Percentiles rank a stretch among this genome's conserved stretches.
phyloP scores from a whole-genome alignment of 1,140 invertebrate genomes.

The Drosophila mayri region DNA sequence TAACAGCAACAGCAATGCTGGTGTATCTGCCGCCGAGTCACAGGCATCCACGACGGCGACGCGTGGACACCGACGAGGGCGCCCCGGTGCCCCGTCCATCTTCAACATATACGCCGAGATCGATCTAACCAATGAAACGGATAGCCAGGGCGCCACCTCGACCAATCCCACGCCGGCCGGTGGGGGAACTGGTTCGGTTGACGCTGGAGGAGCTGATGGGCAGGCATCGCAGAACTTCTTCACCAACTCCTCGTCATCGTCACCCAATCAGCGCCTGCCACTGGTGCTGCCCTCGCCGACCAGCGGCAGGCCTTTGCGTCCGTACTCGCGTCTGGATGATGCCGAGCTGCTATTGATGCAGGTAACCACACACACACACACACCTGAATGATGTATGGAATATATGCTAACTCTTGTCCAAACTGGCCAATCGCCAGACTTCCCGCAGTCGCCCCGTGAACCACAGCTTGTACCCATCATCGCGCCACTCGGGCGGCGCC shows the following conservation, averaged over 20 bases:
- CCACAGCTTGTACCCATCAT: conserved; percentile 15
- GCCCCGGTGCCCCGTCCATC: conserved; percentile 21
- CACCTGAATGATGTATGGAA: no score
- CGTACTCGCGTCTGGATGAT: conserved; percentile 48
- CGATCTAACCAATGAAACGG: conserved; percentile 65
- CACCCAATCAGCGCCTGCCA: conserved; percentile 39
- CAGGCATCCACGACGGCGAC: not conserved
- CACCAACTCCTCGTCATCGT: not conserved
- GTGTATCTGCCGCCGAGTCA: not conserved
- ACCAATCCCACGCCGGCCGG: not conserved
- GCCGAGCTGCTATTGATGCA: conserved; percentile 46
- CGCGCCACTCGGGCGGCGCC: conserved; percentile 8
- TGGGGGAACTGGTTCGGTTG: not conserved
- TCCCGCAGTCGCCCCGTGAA: conserved; percentile 9
- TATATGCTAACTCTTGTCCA: not conserved
- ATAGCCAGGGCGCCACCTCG: conserved; percentile 23
- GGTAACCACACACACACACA: not conserved
- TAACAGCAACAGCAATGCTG: not conserved
- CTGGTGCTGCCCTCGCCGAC: conserved; percentile 47
- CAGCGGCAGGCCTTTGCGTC: conserved; percentile 42
- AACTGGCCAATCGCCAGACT: conserved; percentile 19
- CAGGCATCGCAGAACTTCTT: conserved; percentile 10
- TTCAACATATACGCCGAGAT: conserved; percentile 74
- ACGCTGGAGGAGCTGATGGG: not conserved
- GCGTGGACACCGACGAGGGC: conserved; percentile 36